Evolutionary conservation across 2,113 vertebrate species (phyloP), one percentile per base, ranked within the genome.

Genomic region (Dasyornis broadbenti): DNA sequence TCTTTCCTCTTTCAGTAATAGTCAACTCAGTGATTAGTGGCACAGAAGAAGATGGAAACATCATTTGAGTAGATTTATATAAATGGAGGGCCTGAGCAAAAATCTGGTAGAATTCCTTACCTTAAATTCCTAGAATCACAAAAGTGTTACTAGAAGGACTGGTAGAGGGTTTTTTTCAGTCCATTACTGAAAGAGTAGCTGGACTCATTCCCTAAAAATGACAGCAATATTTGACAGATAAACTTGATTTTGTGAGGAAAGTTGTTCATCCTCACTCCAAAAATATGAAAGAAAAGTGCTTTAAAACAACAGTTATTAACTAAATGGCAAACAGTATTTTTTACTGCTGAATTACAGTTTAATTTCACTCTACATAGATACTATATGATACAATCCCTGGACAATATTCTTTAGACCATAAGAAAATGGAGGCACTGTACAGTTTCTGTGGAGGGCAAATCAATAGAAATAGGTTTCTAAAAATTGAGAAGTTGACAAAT

Each of bases 341-440:
- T 85, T 88, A 94, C 90, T 80, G 82, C 73, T 76, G 40, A 91
- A 85, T 91, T 86, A 82, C 61, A 80, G 63, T 96, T 94, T 91
- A 80, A 95, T 88, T 91, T 88, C 40, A 56, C 82, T 96, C 91
- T 77, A 66, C 70, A 57, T 18, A 92, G 81, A 76, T 75, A 72
- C 82, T 91, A 92, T 73, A 40, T 30, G 26, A 52, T 54, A 90
- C 47, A 78, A 85, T 77, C 79, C 82, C 93, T 82, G 54, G 53
- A 73, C 19, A 68, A 21, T 64, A 81, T 71, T 86, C 60, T 85
- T 69, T 52, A 85, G 73, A 85, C 47, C 20, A 14, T 76, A 83
- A 95, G 78, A 88, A 95, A 95, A 83, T 47, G 30, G 75, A 94
- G 60, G 78, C 60, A 70, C 70, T 45, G n/a, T 79, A 84, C 72